Conservation (phyloP, 2,113 vertebrate genomes). For the Psettodes erumei region DNA sequence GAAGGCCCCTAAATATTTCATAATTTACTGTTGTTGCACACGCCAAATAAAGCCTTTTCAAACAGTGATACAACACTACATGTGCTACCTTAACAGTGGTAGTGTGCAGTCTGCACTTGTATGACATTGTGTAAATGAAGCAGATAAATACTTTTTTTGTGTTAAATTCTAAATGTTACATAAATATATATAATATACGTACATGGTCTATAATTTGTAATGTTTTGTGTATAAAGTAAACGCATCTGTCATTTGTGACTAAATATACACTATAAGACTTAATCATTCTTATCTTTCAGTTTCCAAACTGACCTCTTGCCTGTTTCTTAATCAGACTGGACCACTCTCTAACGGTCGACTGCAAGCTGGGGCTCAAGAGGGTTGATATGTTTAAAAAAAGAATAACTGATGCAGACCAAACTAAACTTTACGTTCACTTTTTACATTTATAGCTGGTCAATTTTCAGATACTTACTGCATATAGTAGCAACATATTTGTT, state of each 20-base stretch:
- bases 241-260: conserved; percentile 17
- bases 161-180: conserved; percentile 63
- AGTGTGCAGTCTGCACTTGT: conserved; percentile 49
- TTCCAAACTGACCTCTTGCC: neutral
- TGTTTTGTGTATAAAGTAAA: conserved; percentile 49
- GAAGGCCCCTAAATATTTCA: conserved; percentile 27
- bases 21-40: conserved; percentile 54
- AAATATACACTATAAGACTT: conserved; percentile 4
- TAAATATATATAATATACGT: conserved; percentile 21
- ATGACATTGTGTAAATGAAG: conserved; percentile 54
- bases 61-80: conserved; percentile 31
- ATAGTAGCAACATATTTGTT: neutral
- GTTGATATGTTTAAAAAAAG: neutral
- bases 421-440: neutral
- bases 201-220: conserved; percentile 29
- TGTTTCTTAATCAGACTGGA: neutral
- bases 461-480: neutral
- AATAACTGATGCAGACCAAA: neutral
- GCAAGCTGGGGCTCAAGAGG: neutral
- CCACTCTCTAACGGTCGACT: neutral
- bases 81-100: conserved; percentile 51
- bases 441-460: neutral
- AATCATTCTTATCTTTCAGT: neutral
- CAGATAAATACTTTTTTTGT: conserved; percentile 39
- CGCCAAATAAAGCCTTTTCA: conserved; percentile 67